Evolutionary conservation across 2,113 vertebrate genomes (phyloP), one percentile per base, ranked within the genome.

Genomic region (Tor tambroides): DNA sequence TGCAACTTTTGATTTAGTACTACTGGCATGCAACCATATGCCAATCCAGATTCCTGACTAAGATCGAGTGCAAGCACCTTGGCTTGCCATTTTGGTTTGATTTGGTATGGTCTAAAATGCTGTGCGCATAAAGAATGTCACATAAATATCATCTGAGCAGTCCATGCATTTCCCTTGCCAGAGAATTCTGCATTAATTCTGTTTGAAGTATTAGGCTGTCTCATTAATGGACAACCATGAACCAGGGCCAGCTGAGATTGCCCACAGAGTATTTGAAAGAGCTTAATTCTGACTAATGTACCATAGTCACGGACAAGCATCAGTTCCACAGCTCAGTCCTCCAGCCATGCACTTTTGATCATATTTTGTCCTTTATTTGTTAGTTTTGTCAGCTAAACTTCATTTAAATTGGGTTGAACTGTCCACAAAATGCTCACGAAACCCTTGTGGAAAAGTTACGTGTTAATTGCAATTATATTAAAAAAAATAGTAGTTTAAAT

Each of bases 1-100:
- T 75, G 89, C 78, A 86, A 88, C 87, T 12, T 87, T 89, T 90
- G 71, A 87, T 90, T 88, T 67, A 65, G 71, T 81, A 82, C 72
- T 76, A 71, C 75, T 92, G 90, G 88, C 88, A n/a, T 56, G 82
- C 6, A 1, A 83, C 46, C 0, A 86, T 80, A 49, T 74, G 63
- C 77, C 49, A 41, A 78, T 84, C 79, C 14, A 85, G 85, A 67
- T 65, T 71, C 32, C 15, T 11, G 2, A 86, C 84, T 67, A 63
- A 88, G 19, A 88, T 89, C 10, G 51, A 81, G 56, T 49, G 67
- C 28, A 41, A 32, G n/a, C n/a, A 19, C 41, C 28, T 65, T 76
- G 41, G 28, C 38, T 76, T 28, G 26, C 41, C 14, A 51, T 38
- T 86, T 49, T 41, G 14, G 4, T 82, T 75, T 74, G 26, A 82